These are phyloP conservation scores for Xenentodon cancila DNA, from an alignment of 2,797 vertebrate genomes.

Conservation along the genomic window DNA sequence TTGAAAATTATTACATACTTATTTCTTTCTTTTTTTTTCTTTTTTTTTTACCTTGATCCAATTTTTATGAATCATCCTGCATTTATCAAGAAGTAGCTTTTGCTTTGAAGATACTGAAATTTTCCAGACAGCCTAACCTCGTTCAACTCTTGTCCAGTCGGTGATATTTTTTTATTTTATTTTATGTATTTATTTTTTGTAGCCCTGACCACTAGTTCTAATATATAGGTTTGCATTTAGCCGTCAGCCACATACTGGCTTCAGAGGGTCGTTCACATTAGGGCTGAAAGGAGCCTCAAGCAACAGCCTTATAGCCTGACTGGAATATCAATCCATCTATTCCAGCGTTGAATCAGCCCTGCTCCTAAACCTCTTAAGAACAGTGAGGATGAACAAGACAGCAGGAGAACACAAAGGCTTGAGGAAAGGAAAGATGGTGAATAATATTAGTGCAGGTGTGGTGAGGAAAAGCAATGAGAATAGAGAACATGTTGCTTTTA, in stretches of 20 bases:
- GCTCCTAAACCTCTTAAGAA: constrained; percentile 41
- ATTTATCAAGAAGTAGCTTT: constrained; percentile 26
- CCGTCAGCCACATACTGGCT: constrained; percentile 44
- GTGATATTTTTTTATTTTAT: too few relatives aligned
- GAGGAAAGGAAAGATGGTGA: constrained; percentile 22
- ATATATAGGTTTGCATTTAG: constrained; percentile 59
- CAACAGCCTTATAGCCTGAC: constrained; percentile 63
- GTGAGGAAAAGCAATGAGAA: constrained; percentile 11
- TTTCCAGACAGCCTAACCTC: constrained; percentile 32
- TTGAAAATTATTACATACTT: constrained; percentile 15
- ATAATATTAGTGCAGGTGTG: constrained; percentile 34
- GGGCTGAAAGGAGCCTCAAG: constrained; percentile 62
- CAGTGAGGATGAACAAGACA: constrained; percentile 39
- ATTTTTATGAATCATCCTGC: constrained; percentile 1
- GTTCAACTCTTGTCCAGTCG: constrained; percentile 44
- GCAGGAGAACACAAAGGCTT: constrained; percentile 44
- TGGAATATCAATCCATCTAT: constrained; percentile 77
- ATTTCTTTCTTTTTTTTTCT: too few relatives aligned
- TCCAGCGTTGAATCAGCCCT: constrained; percentile 65
- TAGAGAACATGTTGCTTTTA: neutral
- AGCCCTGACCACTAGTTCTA: constrained; percentile 24
- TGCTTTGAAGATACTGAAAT: neutral
- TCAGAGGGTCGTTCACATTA: constrained; percentile 56
- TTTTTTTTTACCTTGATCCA: constrained; percentile 5
- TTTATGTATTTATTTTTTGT: too few relatives aligned